Percentiles rank a stretch among this genome's conserved stretches.
Conservation (phyloP, 2,888 invertebrate genomes). For the Zhuqinia jingwanae region DNA sequence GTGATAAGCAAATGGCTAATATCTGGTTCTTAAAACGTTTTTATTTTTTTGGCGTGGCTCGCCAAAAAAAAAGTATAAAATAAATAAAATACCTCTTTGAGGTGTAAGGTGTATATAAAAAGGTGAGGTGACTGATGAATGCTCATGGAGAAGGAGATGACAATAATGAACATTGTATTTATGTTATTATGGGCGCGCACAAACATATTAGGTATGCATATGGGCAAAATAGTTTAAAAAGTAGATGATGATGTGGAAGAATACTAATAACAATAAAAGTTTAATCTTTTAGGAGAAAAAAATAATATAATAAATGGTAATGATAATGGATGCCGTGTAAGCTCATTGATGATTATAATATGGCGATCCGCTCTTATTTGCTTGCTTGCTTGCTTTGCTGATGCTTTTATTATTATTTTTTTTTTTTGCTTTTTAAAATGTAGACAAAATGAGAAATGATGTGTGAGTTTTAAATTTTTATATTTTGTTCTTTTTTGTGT, state of each 20-base stretch:
- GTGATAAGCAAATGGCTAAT: conserved; percentile 50
- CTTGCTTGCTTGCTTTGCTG: conserved; percentile 11
- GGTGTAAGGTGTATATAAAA: too few relatives aligned
- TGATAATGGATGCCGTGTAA: conserved; percentile 32
- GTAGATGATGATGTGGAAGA: conserved; percentile 27
- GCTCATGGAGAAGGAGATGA: neutral
- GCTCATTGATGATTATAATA: conserved; percentile 14
- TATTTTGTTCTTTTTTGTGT: conserved; percentile 34
- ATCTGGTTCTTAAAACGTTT: conserved; percentile 27
- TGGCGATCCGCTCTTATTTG: conserved; percentile 19
- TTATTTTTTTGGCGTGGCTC: conserved; percentile 32
- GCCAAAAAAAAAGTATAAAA: too few relatives aligned
- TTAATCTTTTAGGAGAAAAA: conserved; percentile 15
- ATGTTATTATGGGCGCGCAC: neutral
- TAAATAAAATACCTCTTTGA: too few relatives aligned
- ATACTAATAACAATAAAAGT: conserved; percentile 43
- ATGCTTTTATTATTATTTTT: neutral
- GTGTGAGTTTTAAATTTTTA: conserved; percentile 45
- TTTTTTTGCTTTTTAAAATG: neutral
- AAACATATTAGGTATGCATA: neutral
- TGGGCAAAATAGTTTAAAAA: conserved; percentile 31
- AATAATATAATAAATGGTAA: conserved; percentile 35
- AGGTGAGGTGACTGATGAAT: conserved; percentile 39
- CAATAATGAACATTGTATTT: neutral
- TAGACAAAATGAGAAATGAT: conserved; percentile 59